Evolutionary conservation across 2,113 vertebrate species (phyloP).

Genomic region (Trogon surrucura): DNA sequence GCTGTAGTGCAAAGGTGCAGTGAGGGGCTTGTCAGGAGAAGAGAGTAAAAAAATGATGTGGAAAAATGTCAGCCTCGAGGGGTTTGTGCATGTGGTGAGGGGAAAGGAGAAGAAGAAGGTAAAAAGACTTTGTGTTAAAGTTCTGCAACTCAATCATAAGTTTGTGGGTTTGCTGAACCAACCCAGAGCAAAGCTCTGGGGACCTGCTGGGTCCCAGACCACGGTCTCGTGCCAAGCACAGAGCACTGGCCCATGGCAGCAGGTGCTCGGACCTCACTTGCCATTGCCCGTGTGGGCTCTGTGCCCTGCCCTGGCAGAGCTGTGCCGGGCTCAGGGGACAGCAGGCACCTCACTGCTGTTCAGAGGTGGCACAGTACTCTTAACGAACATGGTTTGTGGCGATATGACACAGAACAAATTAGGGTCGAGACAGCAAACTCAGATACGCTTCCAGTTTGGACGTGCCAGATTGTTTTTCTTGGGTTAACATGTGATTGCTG

Average conservation of each 20-base stretch:
- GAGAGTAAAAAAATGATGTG: neutral
- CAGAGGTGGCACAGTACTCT: neutral
- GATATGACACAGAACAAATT: neutral
- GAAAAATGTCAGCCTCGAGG: neutral
- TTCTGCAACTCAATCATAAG: neutral
- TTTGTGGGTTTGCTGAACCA: neutral
- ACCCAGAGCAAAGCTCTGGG: neutral
- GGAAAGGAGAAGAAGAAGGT: neutral
- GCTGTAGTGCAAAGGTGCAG: neutral
- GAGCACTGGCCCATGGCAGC: neutral
- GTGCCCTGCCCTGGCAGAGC: neutral
- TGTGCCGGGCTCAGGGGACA: neutral
- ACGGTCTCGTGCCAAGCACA: accelerated
- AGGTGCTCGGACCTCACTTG: neutral
- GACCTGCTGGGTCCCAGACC: neutral
- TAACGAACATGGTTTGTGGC: neutral
- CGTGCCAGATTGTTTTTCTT: neutral
- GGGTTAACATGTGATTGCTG: neutral
- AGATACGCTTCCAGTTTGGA: neutral
- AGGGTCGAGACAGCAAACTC: neutral
- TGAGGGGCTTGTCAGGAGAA: neutral
- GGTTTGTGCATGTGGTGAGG: neutral
- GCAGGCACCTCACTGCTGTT: neutral
- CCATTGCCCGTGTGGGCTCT: neutral
- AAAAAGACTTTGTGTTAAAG: neutral